Evolutionary conservation across 2,888 invertebrate genomes (phyloP).

Genomic region (Drosophila barbarae): DNA sequence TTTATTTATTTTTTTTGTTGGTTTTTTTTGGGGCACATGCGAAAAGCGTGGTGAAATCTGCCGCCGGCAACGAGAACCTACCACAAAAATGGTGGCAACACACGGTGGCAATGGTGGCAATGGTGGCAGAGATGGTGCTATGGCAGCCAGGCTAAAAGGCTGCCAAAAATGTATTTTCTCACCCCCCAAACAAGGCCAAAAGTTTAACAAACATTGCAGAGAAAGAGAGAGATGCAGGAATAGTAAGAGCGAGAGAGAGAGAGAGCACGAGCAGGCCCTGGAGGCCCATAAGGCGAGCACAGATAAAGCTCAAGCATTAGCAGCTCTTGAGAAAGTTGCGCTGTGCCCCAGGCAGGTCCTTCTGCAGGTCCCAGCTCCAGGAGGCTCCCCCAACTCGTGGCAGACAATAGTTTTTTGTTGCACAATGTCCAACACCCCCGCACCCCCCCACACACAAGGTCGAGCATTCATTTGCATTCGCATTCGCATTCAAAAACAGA

Average conservation of each 20-base stretch:
- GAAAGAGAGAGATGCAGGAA: background rate
- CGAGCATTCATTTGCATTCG: conserved; percentile 59
- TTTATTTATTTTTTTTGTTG: background rate
- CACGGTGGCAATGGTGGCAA: no score
- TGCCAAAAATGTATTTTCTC: conserved; percentile 49
- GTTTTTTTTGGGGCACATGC: conserved; percentile 13
- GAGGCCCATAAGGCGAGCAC: conserved; percentile 53
- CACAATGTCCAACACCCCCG: conserved; percentile 14
- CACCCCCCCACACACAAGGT: conserved; percentile 18
- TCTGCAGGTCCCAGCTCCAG: background rate
- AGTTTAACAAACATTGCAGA: conserved; percentile 49
- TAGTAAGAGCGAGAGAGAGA: background rate
- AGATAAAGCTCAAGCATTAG: conserved; percentile 67
- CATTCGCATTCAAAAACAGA: conserved; percentile 37
- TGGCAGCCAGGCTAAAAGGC: conserved; percentile 37
- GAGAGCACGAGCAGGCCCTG: conserved; percentile 18
- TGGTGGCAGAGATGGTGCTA: conserved; percentile 19
- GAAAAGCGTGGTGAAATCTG: conserved; percentile 53
- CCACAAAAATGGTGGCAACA: conserved; percentile 32
- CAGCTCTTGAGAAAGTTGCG: conserved; percentile 67
- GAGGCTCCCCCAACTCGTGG: background rate
- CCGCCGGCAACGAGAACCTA: conserved; percentile 52
- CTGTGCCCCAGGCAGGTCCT: conserved; percentile 50
- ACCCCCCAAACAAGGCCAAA: conserved; percentile 54
- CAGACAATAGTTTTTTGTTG: conserved; percentile 37